Evolutionary conservation across 2,888 invertebrate species (phyloP).

Genomic region (Eurois occulta): DNA sequence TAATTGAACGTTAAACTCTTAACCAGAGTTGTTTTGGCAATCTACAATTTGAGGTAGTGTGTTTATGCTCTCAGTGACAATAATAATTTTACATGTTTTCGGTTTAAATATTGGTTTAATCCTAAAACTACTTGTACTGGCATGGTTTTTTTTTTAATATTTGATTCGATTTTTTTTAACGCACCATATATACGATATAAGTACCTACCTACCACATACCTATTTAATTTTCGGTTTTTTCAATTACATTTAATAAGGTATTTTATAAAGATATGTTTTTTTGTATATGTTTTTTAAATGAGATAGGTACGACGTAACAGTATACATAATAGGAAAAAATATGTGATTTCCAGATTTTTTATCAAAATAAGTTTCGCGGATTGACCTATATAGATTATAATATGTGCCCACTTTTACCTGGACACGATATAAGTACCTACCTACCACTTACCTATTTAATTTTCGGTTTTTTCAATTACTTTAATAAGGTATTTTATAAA

Average conservation of each 20-base stretch:
- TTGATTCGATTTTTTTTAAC: not conserved
- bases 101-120: not conserved
- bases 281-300: not conserved
- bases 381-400: slow-evolving; percentile 20
- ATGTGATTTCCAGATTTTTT: not conserved
- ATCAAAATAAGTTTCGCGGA: not conserved
- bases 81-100: not conserved
- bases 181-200: no score
- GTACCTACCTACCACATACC: no score
- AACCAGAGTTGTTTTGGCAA: slow-evolving; percentile 1
- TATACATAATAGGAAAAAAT: slow-evolving; percentile 12
- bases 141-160: not conserved
- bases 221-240: not conserved
- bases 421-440: no score
- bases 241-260: not conserved
- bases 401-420: slow-evolving; percentile 9
- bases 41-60: not conserved
- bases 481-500: not conserved
- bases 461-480: not conserved
- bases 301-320: not conserved
- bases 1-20: slow-evolving; percentile 30
- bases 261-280: not conserved
- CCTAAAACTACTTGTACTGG: not conserved
- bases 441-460: no score
- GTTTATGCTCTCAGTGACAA: not conserved